phyloP scores from a whole-genome alignment of 2,797 vertebrate genomes.

The Odontamblyopus lacepedii region DNA sequence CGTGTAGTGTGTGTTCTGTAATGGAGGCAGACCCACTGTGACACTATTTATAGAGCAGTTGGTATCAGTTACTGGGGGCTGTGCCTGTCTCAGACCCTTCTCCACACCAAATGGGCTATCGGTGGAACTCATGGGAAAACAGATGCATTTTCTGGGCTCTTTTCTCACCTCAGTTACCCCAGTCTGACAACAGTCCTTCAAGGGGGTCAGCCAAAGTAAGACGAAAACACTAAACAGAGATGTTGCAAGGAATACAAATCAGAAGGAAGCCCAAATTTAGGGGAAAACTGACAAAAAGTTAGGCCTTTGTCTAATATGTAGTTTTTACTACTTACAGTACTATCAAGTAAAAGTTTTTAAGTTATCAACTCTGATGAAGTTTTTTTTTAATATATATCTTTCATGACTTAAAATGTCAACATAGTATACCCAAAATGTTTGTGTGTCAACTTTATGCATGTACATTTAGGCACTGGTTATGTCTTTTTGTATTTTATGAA shows the following conservation, averaged over 20 bases:
- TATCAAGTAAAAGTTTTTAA: background rate
- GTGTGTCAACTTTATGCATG: no score
- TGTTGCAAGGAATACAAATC: background rate
- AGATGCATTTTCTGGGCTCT: constrained; percentile 52
- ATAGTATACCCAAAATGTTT: no score
- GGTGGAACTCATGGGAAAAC: constrained; percentile 70
- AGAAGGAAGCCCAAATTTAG: background rate
- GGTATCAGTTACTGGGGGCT: constrained; percentile 75
- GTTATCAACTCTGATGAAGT: background rate
- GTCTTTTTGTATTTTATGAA: no score
- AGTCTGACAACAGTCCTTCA: background rate
- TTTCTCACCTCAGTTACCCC: constrained; percentile 6
- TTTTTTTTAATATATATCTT: no score
- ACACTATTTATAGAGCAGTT: constrained; percentile 75
- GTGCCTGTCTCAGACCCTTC: constrained; percentile 35
- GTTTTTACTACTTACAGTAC: background rate
- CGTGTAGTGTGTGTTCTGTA: constrained; percentile 10
- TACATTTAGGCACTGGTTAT: no score
- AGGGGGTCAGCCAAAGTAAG: background rate
- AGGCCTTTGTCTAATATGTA: background rate
- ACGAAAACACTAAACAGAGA: background rate
- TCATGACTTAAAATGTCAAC: no score
- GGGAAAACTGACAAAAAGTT: background rate
- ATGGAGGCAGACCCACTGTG: constrained; percentile 24
- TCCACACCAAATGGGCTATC: constrained; percentile 49